A percentile compares a stretch with the other conserved stretches of the same genome.
phyloP scores from a whole-genome alignment of 2,797 vertebrate genomes.

The Sphenopsis melanotis region DNA sequence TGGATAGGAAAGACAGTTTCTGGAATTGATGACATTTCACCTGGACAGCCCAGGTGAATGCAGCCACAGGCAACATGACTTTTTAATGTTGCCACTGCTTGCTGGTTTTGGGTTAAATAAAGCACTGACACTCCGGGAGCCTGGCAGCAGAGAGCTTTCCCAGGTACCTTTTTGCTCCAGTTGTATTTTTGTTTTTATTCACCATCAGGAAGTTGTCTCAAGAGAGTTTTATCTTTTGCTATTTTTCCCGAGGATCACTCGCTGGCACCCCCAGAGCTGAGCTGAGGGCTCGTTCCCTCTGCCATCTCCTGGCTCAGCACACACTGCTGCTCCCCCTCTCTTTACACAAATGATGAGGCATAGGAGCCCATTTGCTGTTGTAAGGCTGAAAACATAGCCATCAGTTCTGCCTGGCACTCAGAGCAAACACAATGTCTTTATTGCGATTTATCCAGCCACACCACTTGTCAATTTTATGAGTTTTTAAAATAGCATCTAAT shows the following conservation, averaged over 20 bases:
- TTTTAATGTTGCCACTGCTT: not conserved
- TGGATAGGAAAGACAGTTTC: not conserved
- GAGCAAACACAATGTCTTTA: not conserved
- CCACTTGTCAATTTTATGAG: conserved; percentile 13
- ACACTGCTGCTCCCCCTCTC: not conserved
- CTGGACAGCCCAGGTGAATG: not conserved
- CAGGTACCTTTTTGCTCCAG: not conserved
- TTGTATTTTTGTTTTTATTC: not conserved
- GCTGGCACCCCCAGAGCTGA: fast-evolving
- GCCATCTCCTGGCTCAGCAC: not conserved
- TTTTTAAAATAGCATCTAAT: conserved; percentile 12
- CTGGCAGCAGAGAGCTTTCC: not conserved
- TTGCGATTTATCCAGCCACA: not conserved
- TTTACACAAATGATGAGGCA: not conserved
- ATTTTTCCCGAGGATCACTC: fast-evolving
- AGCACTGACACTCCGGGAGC: not conserved
- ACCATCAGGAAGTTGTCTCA: not conserved
- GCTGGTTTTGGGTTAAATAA: not conserved
- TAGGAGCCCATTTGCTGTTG: not conserved
- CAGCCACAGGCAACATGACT: not conserved
- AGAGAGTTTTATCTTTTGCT: not conserved
- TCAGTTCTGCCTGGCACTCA: not conserved
- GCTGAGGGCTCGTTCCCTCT: not conserved
- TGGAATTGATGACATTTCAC: not conserved
- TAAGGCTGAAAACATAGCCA: not conserved